phyloP scores from a whole-genome alignment of 2,113 vertebrate species.

The Acrocephalus kingi region DNA sequence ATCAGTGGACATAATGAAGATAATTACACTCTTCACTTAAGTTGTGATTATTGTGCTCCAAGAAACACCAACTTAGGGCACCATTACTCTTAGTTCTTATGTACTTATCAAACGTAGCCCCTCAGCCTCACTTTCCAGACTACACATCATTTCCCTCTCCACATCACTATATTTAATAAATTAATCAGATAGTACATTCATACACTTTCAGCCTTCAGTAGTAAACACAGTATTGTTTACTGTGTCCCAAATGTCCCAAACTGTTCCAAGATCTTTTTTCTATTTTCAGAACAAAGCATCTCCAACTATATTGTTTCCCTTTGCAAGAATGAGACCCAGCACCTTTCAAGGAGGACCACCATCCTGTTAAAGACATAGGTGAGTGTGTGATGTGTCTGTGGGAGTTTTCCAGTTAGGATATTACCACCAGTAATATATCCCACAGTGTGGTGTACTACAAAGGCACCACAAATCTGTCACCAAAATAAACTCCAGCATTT shows the following conservation, averaged over 20 bases:
- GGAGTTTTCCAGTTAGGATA: neutral
- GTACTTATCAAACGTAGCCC: neutral
- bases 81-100: neutral
- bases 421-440: neutral
- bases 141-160: neutral
- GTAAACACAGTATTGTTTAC: neutral
- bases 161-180: neutral
- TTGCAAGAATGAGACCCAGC: neutral
- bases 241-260: neutral
- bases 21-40: neutral
- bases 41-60: neutral
- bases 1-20: neutral
- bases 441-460: neutral
- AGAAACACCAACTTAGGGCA: neutral
- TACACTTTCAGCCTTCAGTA: neutral
- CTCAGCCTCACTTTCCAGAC: neutral
- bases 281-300: neutral
- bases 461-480: neutral
- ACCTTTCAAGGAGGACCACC: neutral
- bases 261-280: neutral
- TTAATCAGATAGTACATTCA: rapidly evolving
- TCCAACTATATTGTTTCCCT: neutral
- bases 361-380: neutral
- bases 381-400: rapidly evolving
- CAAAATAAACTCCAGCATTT: neutral